Evolutionary conservation across 2,888 invertebrate species (phyloP).

Genomic region (Andricus curvator): DNA sequence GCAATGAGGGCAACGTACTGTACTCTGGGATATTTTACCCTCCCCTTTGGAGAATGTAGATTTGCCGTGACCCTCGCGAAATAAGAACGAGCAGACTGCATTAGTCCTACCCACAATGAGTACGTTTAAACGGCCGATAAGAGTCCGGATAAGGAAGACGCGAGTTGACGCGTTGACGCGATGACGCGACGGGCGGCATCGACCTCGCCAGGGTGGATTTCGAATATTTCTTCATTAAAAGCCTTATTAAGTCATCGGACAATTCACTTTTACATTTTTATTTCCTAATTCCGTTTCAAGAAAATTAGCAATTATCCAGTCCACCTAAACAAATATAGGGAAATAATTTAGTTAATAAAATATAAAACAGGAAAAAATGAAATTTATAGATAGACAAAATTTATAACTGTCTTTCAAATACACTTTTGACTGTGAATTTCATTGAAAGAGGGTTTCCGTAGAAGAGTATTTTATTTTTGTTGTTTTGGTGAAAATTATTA

Average conservation of each 20-base stretch:
- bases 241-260: neutral
- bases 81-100: conserved; percentile 3
- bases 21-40: conserved; percentile 45
- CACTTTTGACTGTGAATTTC: no score
- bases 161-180: no score
- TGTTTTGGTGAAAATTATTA: no score
- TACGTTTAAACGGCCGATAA: conserved; percentile 22
- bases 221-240: neutral
- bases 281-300: neutral
- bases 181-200: neutral
- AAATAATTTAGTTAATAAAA: no score
- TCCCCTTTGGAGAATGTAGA: conserved; percentile 43
- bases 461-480: no score
- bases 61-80: conserved; percentile 45
- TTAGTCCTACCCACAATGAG: neutral
- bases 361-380: no score
- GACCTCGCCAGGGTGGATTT: conserved; percentile 13
- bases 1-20: conserved; percentile 68
- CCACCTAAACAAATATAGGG: neutral
- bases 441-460: no score
- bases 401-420: no score
- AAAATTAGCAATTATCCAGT: no score
- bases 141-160: conserved; percentile 10
- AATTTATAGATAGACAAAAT: no score
- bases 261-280: neutral